These are phyloP conservation scores for Pammene fasciana DNA, from an alignment of 2,888 invertebrate species.

Conservation along the genomic window DNA sequence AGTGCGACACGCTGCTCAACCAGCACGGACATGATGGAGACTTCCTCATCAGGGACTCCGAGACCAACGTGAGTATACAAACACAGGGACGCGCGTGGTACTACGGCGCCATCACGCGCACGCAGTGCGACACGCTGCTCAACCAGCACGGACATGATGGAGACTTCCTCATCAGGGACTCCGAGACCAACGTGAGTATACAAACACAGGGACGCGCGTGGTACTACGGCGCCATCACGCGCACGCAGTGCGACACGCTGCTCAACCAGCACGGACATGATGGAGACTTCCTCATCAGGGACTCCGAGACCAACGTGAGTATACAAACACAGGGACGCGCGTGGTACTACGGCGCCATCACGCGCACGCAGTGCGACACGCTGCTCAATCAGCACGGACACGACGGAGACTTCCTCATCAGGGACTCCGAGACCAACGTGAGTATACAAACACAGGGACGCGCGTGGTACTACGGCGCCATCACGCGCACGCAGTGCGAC, in stretches of 20 bases:
- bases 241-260: conserved; percentile 96
- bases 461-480: too few relatives aligned
- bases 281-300: conserved; percentile 99
- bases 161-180: conserved; percentile 95
- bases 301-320: conserved; percentile 99
- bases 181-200: too few relatives aligned
- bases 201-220: conserved; percentile 69
- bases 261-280: conserved; percentile 97
- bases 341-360: conserved; percentile 99
- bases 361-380: conserved; percentile 97
- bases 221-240: too few relatives aligned
- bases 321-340: conserved; percentile 87
- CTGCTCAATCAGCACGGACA: conserved; percentile 97
- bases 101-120: conserved; percentile 97
- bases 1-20: conserved; percentile 97
- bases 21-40: conserved; percentile 98
- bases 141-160: conserved; percentile 98
- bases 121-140: conserved; percentile 97
- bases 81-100: conserved; percentile 98
- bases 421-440: conserved; percentile 99
- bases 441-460: too few relatives aligned
- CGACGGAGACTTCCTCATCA: conserved; percentile 99
- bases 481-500: too few relatives aligned
- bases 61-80: conserved; percentile 99
- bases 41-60: conserved; percentile 99